Evolutionary conservation across 2,888 invertebrate genomes (phyloP), one percentile per base, ranked within the genome.

Genomic region (Pyrrhosoma nymphula): DNA sequence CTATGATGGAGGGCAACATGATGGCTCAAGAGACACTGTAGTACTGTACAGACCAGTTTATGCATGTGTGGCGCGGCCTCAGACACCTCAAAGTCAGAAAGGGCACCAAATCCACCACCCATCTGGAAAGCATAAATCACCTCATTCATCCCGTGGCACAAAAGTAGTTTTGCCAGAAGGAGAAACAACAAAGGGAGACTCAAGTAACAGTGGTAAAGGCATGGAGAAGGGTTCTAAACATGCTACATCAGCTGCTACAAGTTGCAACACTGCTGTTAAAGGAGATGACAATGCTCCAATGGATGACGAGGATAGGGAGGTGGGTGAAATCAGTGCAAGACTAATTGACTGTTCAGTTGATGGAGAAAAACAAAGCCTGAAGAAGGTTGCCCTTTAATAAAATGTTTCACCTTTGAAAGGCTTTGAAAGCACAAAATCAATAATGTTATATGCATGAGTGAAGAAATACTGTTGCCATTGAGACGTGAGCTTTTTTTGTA

Each of bases 41-140:
- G 97, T 98, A 91, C 97, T 98, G 91, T 98, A 98, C 97, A 97
- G 98, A 95, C 98, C 98, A 8, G 97, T 98, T 82, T 98, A 98
- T 96, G 97, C 97, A 90, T 97, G 97, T 91, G 97, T 97, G 69
- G 96, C 96, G 16, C 88, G 91, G 14, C 82, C 91, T 4, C 93
- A 93, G 63, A 69, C 93, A 2, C 47, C 93, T 26, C 69, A 69
- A 39, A 63, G n/a, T 63, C 93, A 93, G 39, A 63, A 93, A 47
- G 93, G 69, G 47, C 93, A 93, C 47, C 93, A 93, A 69, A 75
- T 93, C 69, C 2, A n/a, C n/a, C 23, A 47, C 20, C 93, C 69
- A 39, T 47, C 93, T 47, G 69, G 47, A 18, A 93, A 93, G 47
- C 93, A 93, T 69, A 93, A 93, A 47, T 93, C 93, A 47, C 93